Evolutionary conservation across 2,113 vertebrate genomes (phyloP), one percentile per base, ranked within the genome.

Genomic region (Leucosticte australis): DNA sequence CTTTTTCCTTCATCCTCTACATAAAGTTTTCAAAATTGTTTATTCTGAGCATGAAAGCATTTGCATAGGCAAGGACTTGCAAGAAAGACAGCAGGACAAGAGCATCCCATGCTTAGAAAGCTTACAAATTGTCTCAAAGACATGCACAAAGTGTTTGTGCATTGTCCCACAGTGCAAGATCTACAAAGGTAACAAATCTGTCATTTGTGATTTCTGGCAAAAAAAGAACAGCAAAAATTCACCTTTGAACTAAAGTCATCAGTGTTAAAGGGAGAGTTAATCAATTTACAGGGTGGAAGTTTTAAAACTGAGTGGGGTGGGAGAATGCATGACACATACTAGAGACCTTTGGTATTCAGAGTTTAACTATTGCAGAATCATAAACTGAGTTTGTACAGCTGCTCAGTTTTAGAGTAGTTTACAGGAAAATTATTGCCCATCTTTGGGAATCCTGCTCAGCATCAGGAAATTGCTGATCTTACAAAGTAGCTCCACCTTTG

Each of bases 211-310:
- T 65, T 69, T 35, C 37, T 62, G n/a, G 6, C 9, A 76, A 86
- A 67, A 13, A n/a, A 74, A 42, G 6, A 56, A 31, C 1, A 37
- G 20, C 8, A 77, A 60, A 87, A 60, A 41, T 44, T 87, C 8
- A 30, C 15, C 27, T 78, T 77, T 60, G 39, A 87, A 15, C 16
- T 16, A 16, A 47, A 56, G 19, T 31, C 13, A 49, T n/a, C 20
- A 11, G 15, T 28, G 7, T 37, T 52, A 80, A 60, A 21, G 8
- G 6, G 2, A 47, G 3, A 63, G 19, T 31, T 44, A 30, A 6
- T 13, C 50, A 49, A 21, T 9, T 5, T 3, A 3, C 10, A 35
- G n/a, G 3, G 33, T 1, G 0, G 15, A 20, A 70, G 30, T 74
- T 93, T 86, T 74, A 77, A 57, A 76, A 59, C 18, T 60, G 44